These are phyloP conservation scores for Channallabes apus DNA, from an alignment of 2,797 vertebrate genomes.

Conservation along the genomic window DNA sequence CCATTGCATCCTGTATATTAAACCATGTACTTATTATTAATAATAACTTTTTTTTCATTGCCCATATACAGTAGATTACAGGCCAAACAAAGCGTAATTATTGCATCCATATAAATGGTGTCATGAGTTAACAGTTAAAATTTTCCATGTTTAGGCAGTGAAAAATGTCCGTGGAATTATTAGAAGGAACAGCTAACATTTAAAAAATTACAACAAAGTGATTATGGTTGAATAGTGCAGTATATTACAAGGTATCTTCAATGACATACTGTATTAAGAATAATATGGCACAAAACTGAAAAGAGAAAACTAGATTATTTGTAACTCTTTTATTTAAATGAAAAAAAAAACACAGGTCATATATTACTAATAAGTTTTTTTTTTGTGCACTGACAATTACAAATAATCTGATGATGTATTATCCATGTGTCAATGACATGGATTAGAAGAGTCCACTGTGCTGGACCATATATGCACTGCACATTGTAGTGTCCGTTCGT, in stretches of 20 bases:
- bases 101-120: neutral
- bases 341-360: neutral
- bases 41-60: neutral
- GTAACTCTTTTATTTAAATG: neutral
- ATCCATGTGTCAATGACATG: neutral
- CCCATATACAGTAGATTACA: neutral
- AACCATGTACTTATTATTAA: neutral
- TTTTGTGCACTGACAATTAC: neutral
- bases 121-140: neutral
- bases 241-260: neutral
- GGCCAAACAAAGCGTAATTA: neutral
- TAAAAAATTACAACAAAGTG: neutral
- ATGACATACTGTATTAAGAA: neutral
- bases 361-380: neutral
- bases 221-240: neutral
- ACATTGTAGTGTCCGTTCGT: no score
- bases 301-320: no score
- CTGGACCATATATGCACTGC: no score
- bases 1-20: constrained; percentile 1
- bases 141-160: neutral
- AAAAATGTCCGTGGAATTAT: neutral
- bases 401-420: neutral
- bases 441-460: no score
- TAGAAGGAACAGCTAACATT: neutral
- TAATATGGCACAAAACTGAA: neutral